Percentiles rank a stretch among this genome's conserved stretches.
Conservation (phyloP, 2,797 vertebrate species). For the Tragopan temminckii region DNA sequence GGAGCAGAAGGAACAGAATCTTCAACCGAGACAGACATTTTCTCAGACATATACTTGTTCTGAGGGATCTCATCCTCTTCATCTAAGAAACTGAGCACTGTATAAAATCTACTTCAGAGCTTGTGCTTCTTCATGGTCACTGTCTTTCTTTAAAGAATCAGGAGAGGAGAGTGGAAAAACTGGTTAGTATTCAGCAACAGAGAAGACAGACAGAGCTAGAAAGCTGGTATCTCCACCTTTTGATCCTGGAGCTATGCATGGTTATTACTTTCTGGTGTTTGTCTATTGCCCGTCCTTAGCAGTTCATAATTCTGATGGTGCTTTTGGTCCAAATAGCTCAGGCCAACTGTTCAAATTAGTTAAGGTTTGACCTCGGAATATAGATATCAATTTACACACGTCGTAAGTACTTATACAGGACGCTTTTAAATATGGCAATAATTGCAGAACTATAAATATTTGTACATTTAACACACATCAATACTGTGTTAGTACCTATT, state of each 20-base stretch:
- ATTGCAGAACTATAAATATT: neutral
- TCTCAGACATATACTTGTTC: neutral
- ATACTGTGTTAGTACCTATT: neutral
- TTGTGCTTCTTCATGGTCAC: neutral
- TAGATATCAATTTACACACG: neutral
- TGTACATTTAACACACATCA: neutral
- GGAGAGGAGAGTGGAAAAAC: neutral
- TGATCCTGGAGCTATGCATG: neutral
- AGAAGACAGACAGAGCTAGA: neutral
- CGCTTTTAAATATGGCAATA: neutral
- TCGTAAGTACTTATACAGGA: neutral
- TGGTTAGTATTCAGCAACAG: neutral
- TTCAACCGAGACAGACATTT: neutral
- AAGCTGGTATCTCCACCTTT: neutral
- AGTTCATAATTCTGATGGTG: neutral
- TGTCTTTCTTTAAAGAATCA: neutral
- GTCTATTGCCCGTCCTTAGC: neutral
- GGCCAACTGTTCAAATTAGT: neutral
- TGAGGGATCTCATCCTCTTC: conserved; percentile 2
- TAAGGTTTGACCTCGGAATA: neutral
- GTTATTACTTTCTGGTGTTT: neutral
- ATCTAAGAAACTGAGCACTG: neutral
- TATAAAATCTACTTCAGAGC: neutral
- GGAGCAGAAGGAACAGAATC: neutral
- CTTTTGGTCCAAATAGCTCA: neutral